Percentiles rank a stretch among this genome's conserved stretches.
phyloP scores from a whole-genome alignment of 2,888 invertebrate genomes.

The Drosophila hawaiiensis region DNA sequence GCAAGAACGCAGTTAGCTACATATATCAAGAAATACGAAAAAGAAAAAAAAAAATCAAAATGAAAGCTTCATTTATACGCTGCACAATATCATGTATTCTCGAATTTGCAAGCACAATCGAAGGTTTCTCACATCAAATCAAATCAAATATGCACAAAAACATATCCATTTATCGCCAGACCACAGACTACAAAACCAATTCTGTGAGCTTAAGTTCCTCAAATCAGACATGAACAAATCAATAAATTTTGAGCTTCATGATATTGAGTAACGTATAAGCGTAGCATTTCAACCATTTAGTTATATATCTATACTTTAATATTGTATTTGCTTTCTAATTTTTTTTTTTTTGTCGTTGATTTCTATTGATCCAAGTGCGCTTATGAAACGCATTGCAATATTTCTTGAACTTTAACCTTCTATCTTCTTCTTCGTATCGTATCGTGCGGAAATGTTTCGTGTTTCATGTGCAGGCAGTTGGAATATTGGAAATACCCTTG shows the following conservation, averaged over 20 bases:
- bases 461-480: slow-evolving; percentile 38
- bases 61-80: slow-evolving; percentile 33
- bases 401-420: slow-evolving; percentile 23
- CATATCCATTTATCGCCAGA: slow-evolving; percentile 44
- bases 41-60: background rate
- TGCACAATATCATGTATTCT: slow-evolving; percentile 34
- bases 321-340: slow-evolving; percentile 3
- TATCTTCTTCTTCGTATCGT: slow-evolving; percentile 12
- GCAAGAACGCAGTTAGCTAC: slow-evolving; percentile 54
- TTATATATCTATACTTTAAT: slow-evolving; percentile 27
- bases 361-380: slow-evolving; percentile 62
- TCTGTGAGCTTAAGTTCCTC: slow-evolving; percentile 33
- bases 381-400: slow-evolving; percentile 78
- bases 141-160: slow-evolving; percentile 26
- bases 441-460: slow-evolving; percentile 47
- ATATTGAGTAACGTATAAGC: slow-evolving; percentile 38
- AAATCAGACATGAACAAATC: slow-evolving; percentile 6
- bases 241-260: slow-evolving; percentile 8
- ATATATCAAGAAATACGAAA: background rate
- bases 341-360: background rate
- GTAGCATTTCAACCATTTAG: slow-evolving; percentile 25
- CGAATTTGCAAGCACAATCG: slow-evolving; percentile 31
- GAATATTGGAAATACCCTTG: slow-evolving; percentile 19
- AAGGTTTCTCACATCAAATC: slow-evolving; percentile 50
- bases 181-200: slow-evolving; percentile 12